Evolutionary conservation across 2,113 vertebrate genomes (phyloP).

Genomic region (Indicator maculatus): DNA sequence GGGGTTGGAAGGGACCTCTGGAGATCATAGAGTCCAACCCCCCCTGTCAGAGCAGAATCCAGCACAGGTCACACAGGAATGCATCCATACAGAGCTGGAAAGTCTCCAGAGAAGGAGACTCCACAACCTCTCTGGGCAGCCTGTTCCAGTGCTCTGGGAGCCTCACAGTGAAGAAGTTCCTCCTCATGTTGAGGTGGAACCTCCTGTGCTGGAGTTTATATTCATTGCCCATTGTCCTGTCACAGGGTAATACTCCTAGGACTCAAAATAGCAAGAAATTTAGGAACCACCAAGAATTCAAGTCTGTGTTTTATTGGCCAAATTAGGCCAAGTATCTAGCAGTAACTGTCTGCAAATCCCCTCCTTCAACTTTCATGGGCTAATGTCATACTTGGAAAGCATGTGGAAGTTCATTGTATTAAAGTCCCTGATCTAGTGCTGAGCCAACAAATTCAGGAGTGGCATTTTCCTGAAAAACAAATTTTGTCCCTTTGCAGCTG

Average conservation of each 20-base stretch:
- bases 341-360: not conserved
- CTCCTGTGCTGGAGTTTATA: too few relatives aligned
- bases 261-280: not conserved
- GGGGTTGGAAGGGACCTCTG: too few relatives aligned
- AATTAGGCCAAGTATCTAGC: not conserved
- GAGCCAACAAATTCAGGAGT: not conserved
- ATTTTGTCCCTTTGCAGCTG: not conserved
- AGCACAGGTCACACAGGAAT: too few relatives aligned
- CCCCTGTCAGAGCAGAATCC: too few relatives aligned
- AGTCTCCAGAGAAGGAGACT: too few relatives aligned
- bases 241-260: not conserved
- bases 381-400: not conserved
- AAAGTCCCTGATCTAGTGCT: accelerated
- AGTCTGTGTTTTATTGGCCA: not conserved
- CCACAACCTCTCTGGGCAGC: too few relatives aligned
- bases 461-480: not conserved
- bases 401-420: not conserved
- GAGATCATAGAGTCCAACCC: too few relatives aligned
- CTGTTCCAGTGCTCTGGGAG: too few relatives aligned
- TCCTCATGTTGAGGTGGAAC: too few relatives aligned
- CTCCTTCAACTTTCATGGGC: not conserved
- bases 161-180: too few relatives aligned
- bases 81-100: too few relatives aligned
- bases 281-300: not conserved
- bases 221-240: too few relatives aligned